Evolutionary conservation across 2,113 vertebrate genomes (phyloP).

Genomic region (Cyanoramphus novaezelandiae): DNA sequence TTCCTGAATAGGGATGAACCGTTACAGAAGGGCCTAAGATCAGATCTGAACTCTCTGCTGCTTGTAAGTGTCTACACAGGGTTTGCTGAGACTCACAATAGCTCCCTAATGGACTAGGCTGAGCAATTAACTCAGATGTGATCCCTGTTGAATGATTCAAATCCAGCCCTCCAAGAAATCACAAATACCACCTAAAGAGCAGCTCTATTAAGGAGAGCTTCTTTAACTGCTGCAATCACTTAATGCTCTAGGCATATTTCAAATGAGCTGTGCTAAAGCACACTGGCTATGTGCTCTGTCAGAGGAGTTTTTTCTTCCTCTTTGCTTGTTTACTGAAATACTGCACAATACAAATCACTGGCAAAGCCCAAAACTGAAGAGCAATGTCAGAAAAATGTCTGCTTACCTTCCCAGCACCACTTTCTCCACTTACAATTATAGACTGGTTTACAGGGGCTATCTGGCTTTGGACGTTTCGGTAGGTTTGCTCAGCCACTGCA

Average conservation of each 20-base stretch:
- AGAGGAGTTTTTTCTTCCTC: not conserved
- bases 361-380: not conserved
- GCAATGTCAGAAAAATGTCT: not conserved
- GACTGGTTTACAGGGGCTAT: constrained; percentile 89
- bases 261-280: not conserved
- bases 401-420: constrained; percentile 94
- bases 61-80: not conserved
- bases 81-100: not conserved
- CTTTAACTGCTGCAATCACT: not conserved
- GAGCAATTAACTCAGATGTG: not conserved
- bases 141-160: not conserved
- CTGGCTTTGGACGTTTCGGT: constrained; percentile 89
- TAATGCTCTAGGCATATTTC: not conserved
- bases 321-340: not conserved
- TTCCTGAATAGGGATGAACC: not conserved
- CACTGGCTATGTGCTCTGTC: not conserved
- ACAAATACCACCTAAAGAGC: not conserved
- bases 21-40: not conserved
- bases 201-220: not conserved
- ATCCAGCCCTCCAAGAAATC: not conserved
- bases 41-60: not conserved
- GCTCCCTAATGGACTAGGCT: not conserved
- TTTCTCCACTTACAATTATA: constrained; percentile 95
- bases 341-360: not conserved
- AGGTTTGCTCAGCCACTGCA: constrained; percentile 91